Base-by-base conservation (phyloP, 1,140 invertebrate species). In the Odontomachus brunneus region DNA sequence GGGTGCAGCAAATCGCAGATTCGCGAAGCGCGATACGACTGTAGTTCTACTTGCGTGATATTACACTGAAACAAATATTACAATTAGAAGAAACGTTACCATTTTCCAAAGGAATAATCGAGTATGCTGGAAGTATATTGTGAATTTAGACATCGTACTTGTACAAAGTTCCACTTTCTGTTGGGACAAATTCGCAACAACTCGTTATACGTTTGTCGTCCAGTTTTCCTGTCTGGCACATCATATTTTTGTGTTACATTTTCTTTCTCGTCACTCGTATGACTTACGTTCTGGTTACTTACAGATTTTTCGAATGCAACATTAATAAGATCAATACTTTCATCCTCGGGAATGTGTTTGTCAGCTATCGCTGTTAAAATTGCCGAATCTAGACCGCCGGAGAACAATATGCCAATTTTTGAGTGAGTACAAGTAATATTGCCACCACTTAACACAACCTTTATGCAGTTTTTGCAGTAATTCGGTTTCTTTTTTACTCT, bases 381-480 rank as follows among this genome's bases (percentile, higher is more conserved):
- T 33, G 98, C 96, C 60, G 98, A 99, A 94, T 99, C 99, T 15
- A 99, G 94, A 33, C 99, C 99, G 73, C 99, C 99, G 88, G 98
- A 99, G 95, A 99, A 99, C 86, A 99, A 94, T 82, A 99, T 94
- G 48, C 97, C 98, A 53, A 98, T 94, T 93, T 97, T 97, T 22
- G 97, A 94, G 94, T 99, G 98, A 67, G 83, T 76, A 91, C 96
- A 96, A 7, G 19, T 75, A 24, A 90, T 14, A 57, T 51, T 83
- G 33, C 91, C 88, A 26, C 66, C 71, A 3, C 69, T 83, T 66
- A 83, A 83, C 78, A 88, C 76, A n/a, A 83, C 82, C 85, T 82
- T 89, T 57, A 96, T 91, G 90, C 97, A 97, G 57, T 94, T 91
- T 90, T 95, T 95, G 89, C 97, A 98, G 91, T 94, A 95, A 60